Conservation (phyloP, 2,888 invertebrate genomes). For the Saturnia japonica region DNA sequence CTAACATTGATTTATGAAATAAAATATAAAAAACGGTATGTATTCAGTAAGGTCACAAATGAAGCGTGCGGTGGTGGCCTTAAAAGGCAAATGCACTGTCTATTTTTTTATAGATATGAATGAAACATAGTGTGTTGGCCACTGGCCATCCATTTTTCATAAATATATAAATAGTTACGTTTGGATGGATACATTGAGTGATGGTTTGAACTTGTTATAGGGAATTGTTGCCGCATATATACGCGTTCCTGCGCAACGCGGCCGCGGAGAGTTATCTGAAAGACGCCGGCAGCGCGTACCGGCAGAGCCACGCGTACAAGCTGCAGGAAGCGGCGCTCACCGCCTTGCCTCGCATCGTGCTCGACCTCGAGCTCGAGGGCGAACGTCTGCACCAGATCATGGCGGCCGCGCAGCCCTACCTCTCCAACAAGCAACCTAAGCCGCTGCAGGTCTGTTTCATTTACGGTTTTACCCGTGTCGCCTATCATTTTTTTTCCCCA, state of each 20-base stretch:
- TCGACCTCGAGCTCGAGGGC: constrained; percentile 71
- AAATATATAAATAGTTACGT: too few species aligned
- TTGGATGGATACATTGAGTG: background rate
- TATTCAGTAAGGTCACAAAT: too few species aligned
- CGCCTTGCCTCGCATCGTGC: constrained; percentile 70
- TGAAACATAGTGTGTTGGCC: too few species aligned
- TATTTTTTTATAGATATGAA: too few species aligned
- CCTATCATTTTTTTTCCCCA: too few species aligned
- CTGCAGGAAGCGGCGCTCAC: constrained; percentile 78
- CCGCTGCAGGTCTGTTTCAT: constrained; percentile 85
- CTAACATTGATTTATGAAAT: too few species aligned
- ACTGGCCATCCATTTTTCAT: too few species aligned
- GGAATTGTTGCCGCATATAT: constrained; percentile 85
- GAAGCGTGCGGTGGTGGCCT: too few species aligned
- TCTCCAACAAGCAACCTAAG: constrained; percentile 83
- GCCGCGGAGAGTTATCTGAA: constrained; percentile 82
- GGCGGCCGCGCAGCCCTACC: constrained; percentile 71
- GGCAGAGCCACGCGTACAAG: constrained; percentile 72
- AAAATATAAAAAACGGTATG: too few species aligned
- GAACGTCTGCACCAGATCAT: constrained; percentile 65
- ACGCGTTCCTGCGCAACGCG: constrained; percentile 76
- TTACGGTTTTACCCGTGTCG: too few species aligned
- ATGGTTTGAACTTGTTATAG: constrained; percentile 58
- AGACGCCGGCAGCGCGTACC: constrained; percentile 80
- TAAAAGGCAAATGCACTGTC: too few species aligned